These are phyloP conservation scores for Rhipidura dahli DNA, from an alignment of 2,113 vertebrate species.

Conservation along the genomic window DNA sequence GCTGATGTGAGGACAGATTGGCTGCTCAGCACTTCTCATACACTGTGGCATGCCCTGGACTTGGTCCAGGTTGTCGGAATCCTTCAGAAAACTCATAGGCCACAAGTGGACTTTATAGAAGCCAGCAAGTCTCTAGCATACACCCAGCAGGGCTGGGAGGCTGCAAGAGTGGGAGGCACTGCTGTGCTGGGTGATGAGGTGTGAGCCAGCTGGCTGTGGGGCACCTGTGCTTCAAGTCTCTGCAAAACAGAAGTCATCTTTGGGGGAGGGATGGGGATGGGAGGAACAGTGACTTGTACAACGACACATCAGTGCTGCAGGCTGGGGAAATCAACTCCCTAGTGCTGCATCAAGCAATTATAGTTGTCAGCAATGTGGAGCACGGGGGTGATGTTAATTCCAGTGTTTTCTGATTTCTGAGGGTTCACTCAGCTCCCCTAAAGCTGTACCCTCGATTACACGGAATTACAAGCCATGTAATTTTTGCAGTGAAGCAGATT, in stretches of 20 bases:
- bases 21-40: neutral
- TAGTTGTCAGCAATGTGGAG: rapidly evolving
- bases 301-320: neutral
- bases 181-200: neutral
- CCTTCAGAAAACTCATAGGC: neutral
- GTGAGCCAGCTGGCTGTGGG: neutral
- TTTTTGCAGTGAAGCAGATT: neutral
- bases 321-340: neutral
- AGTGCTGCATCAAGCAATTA: neutral
- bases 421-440: neutral
- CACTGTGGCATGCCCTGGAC: neutral
- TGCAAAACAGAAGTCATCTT: neutral
- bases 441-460: rapidly evolving
- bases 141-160: neutral
- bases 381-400: neutral
- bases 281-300: neutral
- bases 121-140: neutral
- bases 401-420: neutral
- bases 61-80: neutral
- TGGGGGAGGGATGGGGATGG: neutral
- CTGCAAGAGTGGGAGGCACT: rapidly evolving
- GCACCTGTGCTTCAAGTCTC: neutral
- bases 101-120: neutral
- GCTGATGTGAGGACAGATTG: neutral
- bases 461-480: neutral